These are phyloP conservation scores for Formica exsecta DNA, from an alignment of 1,140 invertebrate genomes.

Conservation along the genomic window DNA sequence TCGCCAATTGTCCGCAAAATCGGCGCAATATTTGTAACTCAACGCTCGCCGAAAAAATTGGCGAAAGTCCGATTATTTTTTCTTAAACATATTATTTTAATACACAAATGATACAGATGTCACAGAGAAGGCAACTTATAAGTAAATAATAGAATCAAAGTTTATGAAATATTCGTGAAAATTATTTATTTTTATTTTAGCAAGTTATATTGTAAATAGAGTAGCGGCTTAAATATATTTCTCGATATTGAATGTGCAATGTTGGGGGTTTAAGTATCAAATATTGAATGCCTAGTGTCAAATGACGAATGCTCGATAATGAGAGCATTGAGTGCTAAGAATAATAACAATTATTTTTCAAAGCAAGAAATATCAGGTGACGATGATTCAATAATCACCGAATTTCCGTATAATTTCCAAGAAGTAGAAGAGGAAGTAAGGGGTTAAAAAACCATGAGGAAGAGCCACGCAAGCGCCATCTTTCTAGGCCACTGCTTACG, in stretches of 20 bases:
- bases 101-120: not conserved
- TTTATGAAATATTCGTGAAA: not conserved
- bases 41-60: not conserved
- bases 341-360: slow-evolving; percentile 3
- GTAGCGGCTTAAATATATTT: not conserved
- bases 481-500: slow-evolving; percentile 29
- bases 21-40: not conserved
- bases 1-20: slow-evolving; percentile 9
- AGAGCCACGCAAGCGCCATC: slow-evolving; percentile 40
- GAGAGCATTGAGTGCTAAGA: not conserved
- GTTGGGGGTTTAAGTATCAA: not conserved
- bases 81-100: not conserved
- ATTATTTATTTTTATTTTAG: not conserved
- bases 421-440: not conserved
- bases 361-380: not conserved
- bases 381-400: not conserved
- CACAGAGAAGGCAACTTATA: not conserved
- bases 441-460: slow-evolving; percentile 11
- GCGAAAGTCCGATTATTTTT: not conserved
- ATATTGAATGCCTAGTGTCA: not conserved
- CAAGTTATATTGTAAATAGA: not conserved
- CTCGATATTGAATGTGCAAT: not conserved
- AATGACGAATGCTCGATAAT: not conserved
- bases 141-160: not conserved
- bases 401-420: not conserved